Evolutionary conservation across 2,888 invertebrate genomes (phyloP), one percentile per base, ranked within the genome.

Genomic region (Icerya purchasi): DNA sequence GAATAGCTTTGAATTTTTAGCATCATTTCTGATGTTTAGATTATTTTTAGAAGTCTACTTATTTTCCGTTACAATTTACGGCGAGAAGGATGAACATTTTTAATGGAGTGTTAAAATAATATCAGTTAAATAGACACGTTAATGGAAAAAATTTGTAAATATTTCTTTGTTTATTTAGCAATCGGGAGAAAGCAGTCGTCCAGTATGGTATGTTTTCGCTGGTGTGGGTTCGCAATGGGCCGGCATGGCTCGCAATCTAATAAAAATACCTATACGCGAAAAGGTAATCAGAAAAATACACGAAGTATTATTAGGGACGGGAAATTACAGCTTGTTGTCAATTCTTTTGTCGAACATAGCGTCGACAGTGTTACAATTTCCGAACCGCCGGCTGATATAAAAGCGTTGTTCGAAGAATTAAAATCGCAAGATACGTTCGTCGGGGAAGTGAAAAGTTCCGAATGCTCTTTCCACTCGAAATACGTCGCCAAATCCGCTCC

Each of bases 161-260:
- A n/a, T n/a, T n/a, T n/a, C n/a, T n/a, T n/a, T n/a, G n/a, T n/a
- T n/a, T n/a, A n/a, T n/a, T n/a, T n/a, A n/a, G n/a, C n/a, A n/a
- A n/a, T n/a, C n/a, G n/a, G 36, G 36, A 8, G 8, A 36, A 36
- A 14, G 5, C 14, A 36, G 14, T 36, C 58, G 87, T 18, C 91
- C 94, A 1, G 74, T 96, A 60, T 97, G 94, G 90, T 96, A 81
- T 72, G 79, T 97, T 63, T 97, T 92, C 75, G 86, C 93, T 54
- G 97, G 97, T 61, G 97, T 97, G 97, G 97, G 97, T 14, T 85
- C 89, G 51, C 97, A 97, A 74, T 97, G 96, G 96, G 78, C 86
- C 55, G 91, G 90, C 67, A 97, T 97, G 94, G 94, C 84, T n/a
- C 82, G 82, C 69, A 79, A 83, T 61, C 77, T 98, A 65, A 83